Percentiles rank a stretch among this genome's conserved stretches.
Conservation (phyloP, 2,888 invertebrate species). For the Trichopria drosophilae region DNA sequence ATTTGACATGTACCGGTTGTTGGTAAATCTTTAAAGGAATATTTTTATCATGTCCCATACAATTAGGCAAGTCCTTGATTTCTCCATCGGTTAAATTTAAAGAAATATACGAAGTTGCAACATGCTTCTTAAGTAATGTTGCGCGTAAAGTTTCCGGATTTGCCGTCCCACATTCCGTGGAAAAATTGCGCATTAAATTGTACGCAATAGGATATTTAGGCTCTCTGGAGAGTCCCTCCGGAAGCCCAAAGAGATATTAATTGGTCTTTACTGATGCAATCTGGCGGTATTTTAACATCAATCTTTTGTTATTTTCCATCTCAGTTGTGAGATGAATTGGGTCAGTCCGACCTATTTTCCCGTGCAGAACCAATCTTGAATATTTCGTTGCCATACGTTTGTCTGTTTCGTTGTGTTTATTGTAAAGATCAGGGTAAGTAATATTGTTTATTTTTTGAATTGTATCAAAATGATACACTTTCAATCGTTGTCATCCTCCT, state of each 20-base stretch:
- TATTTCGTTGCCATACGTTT: no score
- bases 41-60: slow-evolving; percentile 11
- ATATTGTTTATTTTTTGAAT: no score
- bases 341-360: no score
- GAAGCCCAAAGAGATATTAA: background rate
- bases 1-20: slow-evolving; percentile 3
- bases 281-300: background rate
- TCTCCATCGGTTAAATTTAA: slow-evolving; percentile 11
- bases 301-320: background rate
- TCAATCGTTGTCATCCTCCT: no score
- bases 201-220: slow-evolving; percentile 13
- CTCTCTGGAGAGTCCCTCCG: no score
- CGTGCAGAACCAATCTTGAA: no score
- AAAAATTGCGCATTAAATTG: slow-evolving; percentile 8
- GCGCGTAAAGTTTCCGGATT: slow-evolving; percentile 9
- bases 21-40: slow-evolving; percentile 15
- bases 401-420: no score
- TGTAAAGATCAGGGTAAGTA: no score
- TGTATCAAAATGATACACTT: no score
- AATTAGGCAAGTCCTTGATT: slow-evolving; percentile 14
- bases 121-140: slow-evolving; percentile 13
- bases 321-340: no score
- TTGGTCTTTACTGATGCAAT: background rate
- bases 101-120: slow-evolving; percentile 12
- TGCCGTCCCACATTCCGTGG: slow-evolving; percentile 8